Evolutionary conservation across 2,797 vertebrate genomes (phyloP).

Genomic region (Chloroceryle amazona): DNA sequence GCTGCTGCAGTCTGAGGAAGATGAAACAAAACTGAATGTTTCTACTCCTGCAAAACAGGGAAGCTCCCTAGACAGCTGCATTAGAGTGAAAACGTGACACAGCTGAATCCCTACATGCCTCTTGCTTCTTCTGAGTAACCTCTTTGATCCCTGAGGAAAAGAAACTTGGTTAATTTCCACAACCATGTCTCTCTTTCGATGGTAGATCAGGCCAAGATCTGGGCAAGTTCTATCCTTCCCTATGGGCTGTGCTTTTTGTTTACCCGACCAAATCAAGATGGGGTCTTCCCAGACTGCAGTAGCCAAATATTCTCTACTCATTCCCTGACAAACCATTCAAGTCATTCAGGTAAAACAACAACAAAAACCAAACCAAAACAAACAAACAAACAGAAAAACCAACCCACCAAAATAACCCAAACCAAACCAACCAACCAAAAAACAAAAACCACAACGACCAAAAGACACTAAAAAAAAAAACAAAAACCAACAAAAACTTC

Average conservation of each 20-base stretch:
- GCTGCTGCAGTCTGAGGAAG: not conserved
- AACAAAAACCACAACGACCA: too few species aligned
- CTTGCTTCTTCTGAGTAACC: conserved; percentile 2
- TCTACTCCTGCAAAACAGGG: conserved; percentile 7
- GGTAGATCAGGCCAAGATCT: not conserved
- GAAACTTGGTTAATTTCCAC: conserved; percentile 1
- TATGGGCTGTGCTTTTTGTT: not conserved
- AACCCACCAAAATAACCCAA: too few species aligned
- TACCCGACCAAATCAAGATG: not conserved
- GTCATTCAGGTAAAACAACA: not conserved
- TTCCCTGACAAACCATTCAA: not conserved
- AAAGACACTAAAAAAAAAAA: not conserved
- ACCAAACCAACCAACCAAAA: too few species aligned
- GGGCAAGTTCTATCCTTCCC: not conserved
- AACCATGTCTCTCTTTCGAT: not conserved
- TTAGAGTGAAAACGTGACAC: conserved; percentile 36
- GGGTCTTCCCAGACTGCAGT: not conserved
- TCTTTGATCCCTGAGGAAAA: not conserved
- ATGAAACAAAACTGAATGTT: conserved; percentile 16
- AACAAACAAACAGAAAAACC: too few species aligned
- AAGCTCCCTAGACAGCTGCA: conserved; percentile 29
- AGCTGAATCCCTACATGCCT: not conserved
- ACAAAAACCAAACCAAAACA: too few species aligned
- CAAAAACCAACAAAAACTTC: not conserved
- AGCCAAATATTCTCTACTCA: not conserved